Base-by-base conservation (phyloP, 2,797 vertebrate species). In the Cottoperca gobio region DNA sequence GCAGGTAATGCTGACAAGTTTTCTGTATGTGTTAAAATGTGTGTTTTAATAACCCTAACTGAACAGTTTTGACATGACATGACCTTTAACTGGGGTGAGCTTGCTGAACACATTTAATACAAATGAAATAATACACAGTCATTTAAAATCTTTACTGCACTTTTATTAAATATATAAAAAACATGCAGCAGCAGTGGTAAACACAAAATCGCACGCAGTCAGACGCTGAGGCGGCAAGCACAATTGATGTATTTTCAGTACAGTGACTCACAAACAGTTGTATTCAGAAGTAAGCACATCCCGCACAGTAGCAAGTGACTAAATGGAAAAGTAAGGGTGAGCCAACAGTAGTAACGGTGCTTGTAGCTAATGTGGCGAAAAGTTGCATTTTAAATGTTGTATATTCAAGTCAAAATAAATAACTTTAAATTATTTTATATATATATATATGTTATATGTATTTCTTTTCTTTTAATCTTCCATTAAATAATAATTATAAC, bases 111-210 rank as follows among this genome's bases (percentile, higher is more conserved):
- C 10, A 40, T 26, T 53, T 26, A 1, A 13, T 13, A 39, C 12
- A 11, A 64, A 76, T 31, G 0, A 76, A 72, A 75, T 8, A 43
- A 50, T 12, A 21, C 45, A 49, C 33, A 50, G n/a, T 33, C 37
- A 7, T 13, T 67, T 26, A 66, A 74, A 77, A 58, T 19, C 24
- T 79, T 19, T 45, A 83, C 86, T 82, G 85, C 78, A 88, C 82
- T 84, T 91, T 89, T 81, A 88, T 89, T 87, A 63, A 85, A 89
- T 45, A 63, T 70, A n/a, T 37, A 70, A 62, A 79, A 85, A 79
- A 83, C 70, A 83, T 82, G 76, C 85, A 73, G 60, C 72, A 82
- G 42, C 73, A 63, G 49, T 53, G 46, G 37, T 62, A 45, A 82
- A 79, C n/a, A 42, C 45, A 48, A 71, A 68, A 75, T 52, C 70